Base-by-base conservation (phyloP, 2,888 invertebrate genomes). In the Euclidia mi region DNA sequence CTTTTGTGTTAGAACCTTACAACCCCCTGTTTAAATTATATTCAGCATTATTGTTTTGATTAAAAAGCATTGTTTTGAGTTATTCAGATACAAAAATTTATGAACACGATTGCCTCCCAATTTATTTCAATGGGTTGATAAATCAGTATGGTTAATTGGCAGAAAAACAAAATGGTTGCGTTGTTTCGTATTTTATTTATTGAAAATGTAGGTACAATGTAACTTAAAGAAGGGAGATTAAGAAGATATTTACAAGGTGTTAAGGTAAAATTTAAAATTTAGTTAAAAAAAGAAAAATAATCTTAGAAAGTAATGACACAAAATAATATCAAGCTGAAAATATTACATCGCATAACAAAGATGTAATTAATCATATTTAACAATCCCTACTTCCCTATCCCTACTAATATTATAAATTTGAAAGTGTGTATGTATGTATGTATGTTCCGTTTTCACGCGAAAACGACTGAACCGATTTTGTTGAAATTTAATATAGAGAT, bases 161-260 rank as follows among this genome's bases (percentile, higher is more conserved):
- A 56, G 52, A 56, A 46, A 65, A 65, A 71, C 62, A 49, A 32
- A 47, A 59, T 20, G 31, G 67, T 57, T 56, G 40, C 55, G 47
- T 81, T 82, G 74, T 74, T 81, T 85, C 78, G 48, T 64, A 82
- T 88, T 86, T 77, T 76, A 78, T 92, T 92, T 91, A 93, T 93
- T 92, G 91, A 93, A 94, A 92, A 92, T 85, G 81, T 82, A 87
- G 82, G 85, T 92, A 92, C 89, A 85, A 89, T 91, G 72, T 91
- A 92, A 92, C 91, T 89, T 90, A 92, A 87, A 85, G 78, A 92
- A 92, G 88, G 84, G 82, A 92, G 87, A 86, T 88, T 84, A 74
- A 84, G 85, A 92, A 89, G 88, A 91, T 94, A 93, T 94, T 91
- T 94, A 94, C 94, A 94, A 79, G 87, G 86, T 85, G 82, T 83